Evolutionary conservation across 35 echinoderm and acorn worm species (phyloP).

Genomic region (Apostichopus japonicus): DNA sequence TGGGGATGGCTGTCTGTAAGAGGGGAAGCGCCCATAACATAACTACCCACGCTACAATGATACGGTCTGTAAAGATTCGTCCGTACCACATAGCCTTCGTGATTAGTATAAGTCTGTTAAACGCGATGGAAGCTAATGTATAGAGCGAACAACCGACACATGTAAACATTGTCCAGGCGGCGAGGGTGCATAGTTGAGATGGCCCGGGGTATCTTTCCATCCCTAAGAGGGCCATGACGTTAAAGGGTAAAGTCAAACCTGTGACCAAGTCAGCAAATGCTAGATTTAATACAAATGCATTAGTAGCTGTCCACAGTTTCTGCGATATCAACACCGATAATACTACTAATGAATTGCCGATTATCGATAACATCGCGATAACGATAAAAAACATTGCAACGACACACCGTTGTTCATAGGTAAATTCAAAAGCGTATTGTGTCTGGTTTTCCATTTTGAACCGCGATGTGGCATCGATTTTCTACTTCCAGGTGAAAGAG

Average conservation of each 20-base stretch:
- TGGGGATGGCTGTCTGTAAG: slow-evolving; percentile 60
- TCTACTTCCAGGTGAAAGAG: not conserved
- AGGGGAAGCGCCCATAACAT: slow-evolving; percentile 72
- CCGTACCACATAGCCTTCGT: slow-evolving; percentile 63
- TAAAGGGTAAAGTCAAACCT: slow-evolving; percentile 62
- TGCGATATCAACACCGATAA: slow-evolving; percentile 63
- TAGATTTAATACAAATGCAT: slow-evolving; percentile 77
- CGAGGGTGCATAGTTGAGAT: slow-evolving; percentile 41
- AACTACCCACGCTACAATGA: slow-evolving; percentile 59
- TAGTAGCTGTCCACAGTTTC: slow-evolving; percentile 71
- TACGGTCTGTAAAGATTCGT: slow-evolving; percentile 47
- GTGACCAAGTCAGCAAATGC: slow-evolving; percentile 68
- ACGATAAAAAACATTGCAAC: slow-evolving; percentile 49
- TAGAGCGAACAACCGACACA: slow-evolving; percentile 65
- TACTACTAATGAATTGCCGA: slow-evolving; percentile 78
- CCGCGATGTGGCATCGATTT: not conserved
- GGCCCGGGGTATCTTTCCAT: slow-evolving; percentile 58
- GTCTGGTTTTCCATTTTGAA: slow-evolving; percentile 23
- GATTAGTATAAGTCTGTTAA: slow-evolving; percentile 75
- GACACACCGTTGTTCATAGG: slow-evolving; percentile 62
- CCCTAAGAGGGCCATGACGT: slow-evolving; percentile 66
- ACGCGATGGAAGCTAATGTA: slow-evolving; percentile 64
- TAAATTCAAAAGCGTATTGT: slow-evolving; percentile 26
- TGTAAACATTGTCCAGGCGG: slow-evolving; percentile 69
- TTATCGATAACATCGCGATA: slow-evolving; percentile 58